Conservation (phyloP, 1,140 invertebrate species). For the Aethina tumida region DNA sequence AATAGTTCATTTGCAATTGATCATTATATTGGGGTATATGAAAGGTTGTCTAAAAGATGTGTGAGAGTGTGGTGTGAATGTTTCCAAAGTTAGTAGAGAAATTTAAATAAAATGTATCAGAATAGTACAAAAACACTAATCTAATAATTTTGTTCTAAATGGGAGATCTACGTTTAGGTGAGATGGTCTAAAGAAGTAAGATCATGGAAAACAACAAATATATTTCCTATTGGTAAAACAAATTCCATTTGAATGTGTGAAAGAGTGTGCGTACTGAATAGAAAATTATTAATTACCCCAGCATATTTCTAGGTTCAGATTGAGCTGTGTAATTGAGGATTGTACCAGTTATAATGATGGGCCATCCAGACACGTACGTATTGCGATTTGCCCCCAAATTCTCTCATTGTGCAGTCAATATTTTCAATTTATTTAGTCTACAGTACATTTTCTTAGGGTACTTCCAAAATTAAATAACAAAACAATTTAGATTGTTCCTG, state of each 20-base stretch:
- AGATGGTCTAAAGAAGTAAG: slow-evolving; percentile 19
- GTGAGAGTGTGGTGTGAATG: slow-evolving; percentile 7
- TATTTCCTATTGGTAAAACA: slow-evolving; percentile 9
- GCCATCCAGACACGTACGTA: slow-evolving; percentile 33
- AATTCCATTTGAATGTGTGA: slow-evolving; percentile 23
- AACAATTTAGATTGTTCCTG: neutral
- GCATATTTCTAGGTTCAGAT: slow-evolving; percentile 40
- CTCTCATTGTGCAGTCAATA: slow-evolving; percentile 7
- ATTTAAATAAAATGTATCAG: slow-evolving; percentile 8
- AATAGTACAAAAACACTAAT: slow-evolving; percentile 25
- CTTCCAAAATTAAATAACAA: slow-evolving; percentile 1
- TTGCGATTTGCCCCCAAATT: slow-evolving; percentile 29
- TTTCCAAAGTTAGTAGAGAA: slow-evolving; percentile 1
- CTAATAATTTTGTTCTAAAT: slow-evolving; percentile 30
- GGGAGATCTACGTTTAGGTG: slow-evolving; percentile 25
- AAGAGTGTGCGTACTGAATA: slow-evolving; percentile 37
- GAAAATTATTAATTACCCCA: slow-evolving; percentile 46
- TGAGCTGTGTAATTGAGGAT: slow-evolving; percentile 28
- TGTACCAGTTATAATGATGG: slow-evolving; percentile 24
- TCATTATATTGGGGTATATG: slow-evolving; percentile 29
- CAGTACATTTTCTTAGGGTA: neutral
- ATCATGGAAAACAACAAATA: neutral
- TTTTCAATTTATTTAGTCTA: neutral
- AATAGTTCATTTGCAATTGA: neutral
- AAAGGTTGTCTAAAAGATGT: slow-evolving; percentile 19